phyloP scores from a whole-genome alignment of 2,888 invertebrate species.

The Metellina segmentata region DNA sequence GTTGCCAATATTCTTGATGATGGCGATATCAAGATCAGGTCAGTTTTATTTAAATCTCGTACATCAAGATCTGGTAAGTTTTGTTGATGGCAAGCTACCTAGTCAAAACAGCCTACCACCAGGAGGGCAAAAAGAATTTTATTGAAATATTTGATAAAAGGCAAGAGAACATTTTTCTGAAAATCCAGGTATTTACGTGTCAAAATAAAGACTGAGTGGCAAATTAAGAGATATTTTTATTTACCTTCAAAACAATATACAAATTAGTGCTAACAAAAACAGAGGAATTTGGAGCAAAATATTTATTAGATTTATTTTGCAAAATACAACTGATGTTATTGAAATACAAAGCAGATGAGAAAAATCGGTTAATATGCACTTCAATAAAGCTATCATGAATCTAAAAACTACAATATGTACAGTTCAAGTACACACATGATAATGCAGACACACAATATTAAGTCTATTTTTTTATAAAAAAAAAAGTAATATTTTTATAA shows the following conservation, averaged over 20 bases:
- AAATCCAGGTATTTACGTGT: background rate
- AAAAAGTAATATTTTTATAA: background rate
- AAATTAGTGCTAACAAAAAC: conserved; percentile 17
- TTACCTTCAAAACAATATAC: conserved; percentile 42
- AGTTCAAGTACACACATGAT: conserved; percentile 41
- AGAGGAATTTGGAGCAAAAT: conserved; percentile 46
- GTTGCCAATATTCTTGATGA: too few relatives aligned
- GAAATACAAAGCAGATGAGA: conserved; percentile 59
- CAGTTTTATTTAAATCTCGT: too few relatives aligned
- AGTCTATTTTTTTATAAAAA: conserved; percentile 25
- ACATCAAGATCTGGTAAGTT: too few relatives aligned
- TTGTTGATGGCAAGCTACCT: too few relatives aligned
- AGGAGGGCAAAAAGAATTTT: too few relatives aligned
- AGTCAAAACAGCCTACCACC: too few relatives aligned
- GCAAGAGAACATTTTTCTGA: background rate
- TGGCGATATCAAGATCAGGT: too few relatives aligned
- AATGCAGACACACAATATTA: conserved; percentile 19
- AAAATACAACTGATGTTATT: conserved; percentile 39
- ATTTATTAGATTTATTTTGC: conserved; percentile 6
- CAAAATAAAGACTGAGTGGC: background rate
- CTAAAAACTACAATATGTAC: conserved; percentile 61
- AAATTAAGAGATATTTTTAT: conserved; percentile 32
- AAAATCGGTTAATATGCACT: conserved; percentile 48
- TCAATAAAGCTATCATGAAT: conserved; percentile 47
- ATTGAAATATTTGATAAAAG: too few relatives aligned